Base-by-base conservation (phyloP, 2,888 invertebrate genomes). In the Trichogramma evanescens region DNA sequence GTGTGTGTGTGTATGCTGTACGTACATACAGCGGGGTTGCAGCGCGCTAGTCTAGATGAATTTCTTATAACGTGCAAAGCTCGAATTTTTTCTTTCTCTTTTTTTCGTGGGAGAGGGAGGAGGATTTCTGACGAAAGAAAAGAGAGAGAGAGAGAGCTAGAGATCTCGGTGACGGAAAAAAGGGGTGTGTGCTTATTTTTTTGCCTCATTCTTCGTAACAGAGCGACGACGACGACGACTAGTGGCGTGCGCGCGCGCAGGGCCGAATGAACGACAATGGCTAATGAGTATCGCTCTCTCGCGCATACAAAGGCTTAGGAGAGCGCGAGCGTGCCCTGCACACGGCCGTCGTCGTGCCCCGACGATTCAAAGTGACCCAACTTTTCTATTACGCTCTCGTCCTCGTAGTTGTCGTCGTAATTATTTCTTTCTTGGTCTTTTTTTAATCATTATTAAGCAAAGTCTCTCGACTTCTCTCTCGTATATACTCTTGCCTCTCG, bases 321-420 rank as follows among this genome's bases (percentile, higher is more conserved):
- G 26, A 26, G 26, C 26, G 26, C 26, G 26, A 26, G 26, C 26
- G 26, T 26, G 26, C 26, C 26, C 26, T 26, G 26, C 26, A 26
- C 3, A 26, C 26, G 26, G 26, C 26, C 26, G 26, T 26, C 26
- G 26, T 26, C 26, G 26, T 26, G 26, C 26, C 26, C 2, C 26
- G 26, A 26, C 26, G 7, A 64, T 64, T 62, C 64, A 59, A 64
- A 64, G 62, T 64, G 62, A 64, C 62, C 62, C 64, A 59, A 52
- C 62, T 64, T 56, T 64, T 43, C 59, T 62, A 55, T 59, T 62
- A 55, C 59, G 45, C 55, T 48, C 53, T 50, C 9, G 48, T 8
- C 48, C 10, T 13, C 6, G 48, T 13, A 26, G 26, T 8, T 13
- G 48, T n/a, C 10, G 59, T 58, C 55, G 62, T 62, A 58, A 64